Evolutionary conservation across 1,140 invertebrate genomes (phyloP).

Genomic region (Atta cephalotes): DNA sequence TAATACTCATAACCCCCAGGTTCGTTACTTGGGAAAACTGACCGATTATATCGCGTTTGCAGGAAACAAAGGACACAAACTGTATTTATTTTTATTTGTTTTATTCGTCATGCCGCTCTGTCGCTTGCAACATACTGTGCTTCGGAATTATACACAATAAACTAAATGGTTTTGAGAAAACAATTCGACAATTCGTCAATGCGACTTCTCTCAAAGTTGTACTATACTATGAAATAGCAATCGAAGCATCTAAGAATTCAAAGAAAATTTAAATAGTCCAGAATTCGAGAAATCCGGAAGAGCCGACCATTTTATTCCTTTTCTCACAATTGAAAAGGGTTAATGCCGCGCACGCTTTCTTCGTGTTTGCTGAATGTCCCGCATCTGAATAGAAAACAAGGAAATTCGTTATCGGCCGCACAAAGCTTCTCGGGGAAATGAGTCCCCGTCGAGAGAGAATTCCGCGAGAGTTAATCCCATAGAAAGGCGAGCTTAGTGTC

Average conservation of each 20-base stretch:
- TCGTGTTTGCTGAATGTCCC: conserved; percentile 37
- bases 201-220: background rate
- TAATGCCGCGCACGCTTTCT: conserved; percentile 48
- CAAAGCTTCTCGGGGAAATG: conserved; percentile 31
- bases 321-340: conserved; percentile 41
- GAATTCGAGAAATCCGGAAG: conserved; percentile 20
- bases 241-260: background rate
- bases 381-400: conserved; percentile 52
- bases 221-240: background rate
- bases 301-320: conserved; percentile 24
- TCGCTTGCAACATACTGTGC: background rate
- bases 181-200: background rate
- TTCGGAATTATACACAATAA: background rate
- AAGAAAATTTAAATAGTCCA: background rate
- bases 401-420: conserved; percentile 51
- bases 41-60: conserved; percentile 37
- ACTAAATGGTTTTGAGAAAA: background rate
- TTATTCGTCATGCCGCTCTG: background rate
- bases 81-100: conserved; percentile 29
- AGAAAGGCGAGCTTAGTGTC: conserved; percentile 54
- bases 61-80: conserved; percentile 21
- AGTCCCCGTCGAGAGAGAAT: conserved; percentile 33
- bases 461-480: conserved; percentile 53
- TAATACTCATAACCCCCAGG: conserved; percentile 5
- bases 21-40: conserved; percentile 36